Percentiles rank a stretch among this genome's conserved stretches.
Conservation (phyloP, 2,888 invertebrate genomes). For the Auanema freiburgensis region DNA sequence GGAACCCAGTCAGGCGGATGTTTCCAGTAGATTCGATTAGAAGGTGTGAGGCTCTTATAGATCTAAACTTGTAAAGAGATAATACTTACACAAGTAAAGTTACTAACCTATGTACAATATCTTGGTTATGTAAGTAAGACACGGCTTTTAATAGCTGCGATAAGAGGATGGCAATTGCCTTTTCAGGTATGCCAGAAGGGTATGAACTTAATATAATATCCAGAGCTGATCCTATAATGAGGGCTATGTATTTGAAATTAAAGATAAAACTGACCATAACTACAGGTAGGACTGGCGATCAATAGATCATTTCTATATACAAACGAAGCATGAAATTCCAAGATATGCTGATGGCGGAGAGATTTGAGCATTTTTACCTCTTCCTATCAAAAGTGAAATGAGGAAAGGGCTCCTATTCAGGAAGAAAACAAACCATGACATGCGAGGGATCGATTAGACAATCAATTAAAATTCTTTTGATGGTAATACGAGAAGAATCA, state of each 20-base stretch:
- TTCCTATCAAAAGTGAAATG: slow-evolving; percentile 26
- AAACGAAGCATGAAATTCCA: slow-evolving; percentile 25
- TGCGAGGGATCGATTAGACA: slow-evolving; percentile 21
- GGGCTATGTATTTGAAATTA: neutral
- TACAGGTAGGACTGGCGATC: slow-evolving; percentile 24
- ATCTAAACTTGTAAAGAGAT: slow-evolving; percentile 20
- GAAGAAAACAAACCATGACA: slow-evolving; percentile 23
- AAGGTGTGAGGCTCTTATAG: slow-evolving; percentile 37
- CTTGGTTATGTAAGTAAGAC: slow-evolving; percentile 81
- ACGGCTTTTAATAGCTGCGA: slow-evolving; percentile 79
- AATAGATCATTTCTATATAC: slow-evolving; percentile 24
- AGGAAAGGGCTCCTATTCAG: neutral
- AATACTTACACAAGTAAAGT: neutral
- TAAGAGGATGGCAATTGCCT: slow-evolving; percentile 79
- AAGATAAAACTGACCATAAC: slow-evolving; percentile 9
- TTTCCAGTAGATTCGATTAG: slow-evolving; percentile 31
- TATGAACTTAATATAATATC: slow-evolving; percentile 29
- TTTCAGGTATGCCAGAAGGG: slow-evolving; percentile 76
- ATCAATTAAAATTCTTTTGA: slow-evolving; percentile 26
- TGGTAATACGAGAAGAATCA: slow-evolving; percentile 19
- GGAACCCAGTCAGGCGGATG: slow-evolving; percentile 38
- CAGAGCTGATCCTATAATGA: slow-evolving; percentile 23
- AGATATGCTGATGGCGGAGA: slow-evolving; percentile 28
- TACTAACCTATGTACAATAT: slow-evolving; percentile 80
- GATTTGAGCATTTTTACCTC: slow-evolving; percentile 31